Percentiles rank a stretch among this genome's conserved stretches.
These are phyloP conservation scores for Cercopithecus diana DNA, from an alignment of 2,797 vertebrate genomes.

Conservation along the genomic window DNA sequence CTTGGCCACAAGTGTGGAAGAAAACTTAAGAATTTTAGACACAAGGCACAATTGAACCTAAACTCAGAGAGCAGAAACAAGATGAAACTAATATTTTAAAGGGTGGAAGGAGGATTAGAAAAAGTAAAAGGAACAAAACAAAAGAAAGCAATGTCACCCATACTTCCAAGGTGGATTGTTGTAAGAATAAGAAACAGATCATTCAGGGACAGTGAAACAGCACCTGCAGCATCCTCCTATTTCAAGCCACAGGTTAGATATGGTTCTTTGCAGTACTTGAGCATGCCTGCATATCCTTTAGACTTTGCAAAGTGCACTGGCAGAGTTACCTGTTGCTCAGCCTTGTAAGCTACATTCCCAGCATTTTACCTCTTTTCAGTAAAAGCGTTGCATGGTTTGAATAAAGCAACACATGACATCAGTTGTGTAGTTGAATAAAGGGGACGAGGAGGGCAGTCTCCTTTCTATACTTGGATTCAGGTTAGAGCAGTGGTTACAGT, in stretches of 20 bases:
- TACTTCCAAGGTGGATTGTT: not conserved
- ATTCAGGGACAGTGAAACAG: not conserved
- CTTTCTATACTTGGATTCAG: not conserved
- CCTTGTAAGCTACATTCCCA: not conserved
- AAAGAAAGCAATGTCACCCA: not conserved
- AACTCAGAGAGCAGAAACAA: not conserved
- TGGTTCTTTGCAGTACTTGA: not conserved
- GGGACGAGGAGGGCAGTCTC: fast-evolving
- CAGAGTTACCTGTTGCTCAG: not conserved
- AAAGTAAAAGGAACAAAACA: not conserved
- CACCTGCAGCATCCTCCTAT: not conserved
- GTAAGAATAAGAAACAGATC: not conserved
- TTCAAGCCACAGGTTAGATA: not conserved
- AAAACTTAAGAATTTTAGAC: not conserved
- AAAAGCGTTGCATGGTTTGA: not conserved
- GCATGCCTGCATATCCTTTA: not conserved
- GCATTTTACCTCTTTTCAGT: not conserved
- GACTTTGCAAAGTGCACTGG: no score
- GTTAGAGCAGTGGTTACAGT: not conserved
- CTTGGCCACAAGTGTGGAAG: not conserved
- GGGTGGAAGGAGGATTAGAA: not conserved
- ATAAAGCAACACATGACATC: not conserved
- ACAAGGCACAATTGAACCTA: not conserved
- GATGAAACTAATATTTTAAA: not conserved
- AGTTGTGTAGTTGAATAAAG: not conserved